Evolutionary conservation across 2,113 vertebrate species (phyloP).

Genomic region (cattle (Bos taurus)): DNA sequence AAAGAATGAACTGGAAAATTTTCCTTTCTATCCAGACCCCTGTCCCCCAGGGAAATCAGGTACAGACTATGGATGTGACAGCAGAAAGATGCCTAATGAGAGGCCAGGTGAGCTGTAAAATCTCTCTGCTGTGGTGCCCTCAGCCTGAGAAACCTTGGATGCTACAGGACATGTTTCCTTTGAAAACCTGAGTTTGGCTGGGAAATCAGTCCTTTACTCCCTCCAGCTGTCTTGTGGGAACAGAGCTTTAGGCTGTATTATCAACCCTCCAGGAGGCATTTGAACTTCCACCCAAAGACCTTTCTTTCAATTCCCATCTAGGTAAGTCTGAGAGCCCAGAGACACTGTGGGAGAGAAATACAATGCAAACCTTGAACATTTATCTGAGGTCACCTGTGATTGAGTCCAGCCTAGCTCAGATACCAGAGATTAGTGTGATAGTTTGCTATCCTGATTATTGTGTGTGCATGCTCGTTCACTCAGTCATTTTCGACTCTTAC

Average conservation of each 20-base stretch:
- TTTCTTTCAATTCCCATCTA: not conserved
- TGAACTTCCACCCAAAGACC: not conserved
- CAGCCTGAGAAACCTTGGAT: too few relatives aligned
- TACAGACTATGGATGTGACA: too few relatives aligned
- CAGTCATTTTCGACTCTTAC: too few relatives aligned
- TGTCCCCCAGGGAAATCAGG: too few relatives aligned
- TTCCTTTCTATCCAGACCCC: too few relatives aligned
- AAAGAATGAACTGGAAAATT: too few relatives aligned
- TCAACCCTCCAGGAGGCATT: not conserved
- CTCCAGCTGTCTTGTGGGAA: not conserved
- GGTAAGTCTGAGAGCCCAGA: not conserved
- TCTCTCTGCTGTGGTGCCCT: not conserved
- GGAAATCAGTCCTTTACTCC: not conserved
- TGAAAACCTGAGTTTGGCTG: too few relatives aligned
- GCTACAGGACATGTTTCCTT: too few relatives aligned
- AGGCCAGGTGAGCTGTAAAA: too few relatives aligned
- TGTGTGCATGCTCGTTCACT: fast-evolving
- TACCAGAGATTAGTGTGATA: too few relatives aligned
- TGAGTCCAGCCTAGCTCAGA: not conserved
- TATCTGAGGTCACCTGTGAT: not conserved
- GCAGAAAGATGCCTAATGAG: too few relatives aligned
- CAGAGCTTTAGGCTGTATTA: not conserved
- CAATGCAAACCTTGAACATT: not conserved
- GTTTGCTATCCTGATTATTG: not conserved
- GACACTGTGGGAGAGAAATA: not conserved